Percentiles rank a stretch among this genome's conserved stretches.
Conservation (phyloP, 2,888 invertebrate species). For the Ormyrus nitidulus region DNA sequence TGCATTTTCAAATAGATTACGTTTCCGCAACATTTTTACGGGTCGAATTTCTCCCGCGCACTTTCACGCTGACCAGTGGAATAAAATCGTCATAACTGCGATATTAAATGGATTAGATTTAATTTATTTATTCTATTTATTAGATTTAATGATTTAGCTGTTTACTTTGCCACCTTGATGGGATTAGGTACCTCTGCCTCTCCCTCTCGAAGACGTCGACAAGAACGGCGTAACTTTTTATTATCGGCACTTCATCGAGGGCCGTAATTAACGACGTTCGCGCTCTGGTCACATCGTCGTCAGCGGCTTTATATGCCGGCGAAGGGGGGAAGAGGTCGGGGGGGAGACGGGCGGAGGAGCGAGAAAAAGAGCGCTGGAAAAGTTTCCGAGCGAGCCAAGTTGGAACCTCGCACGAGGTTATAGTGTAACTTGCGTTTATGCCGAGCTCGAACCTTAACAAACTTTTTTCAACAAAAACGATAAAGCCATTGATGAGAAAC, state of each 20-base stretch:
- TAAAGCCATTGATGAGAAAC: not conserved
- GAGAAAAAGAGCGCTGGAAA: too few relatives aligned
- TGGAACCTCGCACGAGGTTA: not conserved
- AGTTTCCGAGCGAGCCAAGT: not conserved
- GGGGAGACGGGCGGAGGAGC: too few relatives aligned
- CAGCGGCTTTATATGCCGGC: constrained; percentile 8
- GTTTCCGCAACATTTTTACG: too few relatives aligned
- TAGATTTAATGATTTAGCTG: not conserved
- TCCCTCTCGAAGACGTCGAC: not conserved
- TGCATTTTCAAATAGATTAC: too few relatives aligned
- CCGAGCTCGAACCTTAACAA: constrained; percentile 37
- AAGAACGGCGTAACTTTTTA: constrained; percentile 48
- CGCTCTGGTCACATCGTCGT: constrained; percentile 42
- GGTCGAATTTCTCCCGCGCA: too few relatives aligned
- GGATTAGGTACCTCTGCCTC: not conserved
- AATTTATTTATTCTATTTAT: not conserved
- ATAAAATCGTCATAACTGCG: too few relatives aligned
- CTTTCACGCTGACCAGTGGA: too few relatives aligned
- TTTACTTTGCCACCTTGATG: not conserved
- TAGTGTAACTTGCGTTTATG: constrained; percentile 26
- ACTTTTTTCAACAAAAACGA: not conserved
- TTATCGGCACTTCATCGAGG: constrained; percentile 63
- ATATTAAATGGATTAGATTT: not conserved
- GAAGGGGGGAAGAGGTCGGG: too few relatives aligned
- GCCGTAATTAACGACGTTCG: constrained; percentile 64